Evolutionary conservation across 1,140 invertebrate genomes (phyloP).

Genomic region (Calephelis virginiensis): DNA sequence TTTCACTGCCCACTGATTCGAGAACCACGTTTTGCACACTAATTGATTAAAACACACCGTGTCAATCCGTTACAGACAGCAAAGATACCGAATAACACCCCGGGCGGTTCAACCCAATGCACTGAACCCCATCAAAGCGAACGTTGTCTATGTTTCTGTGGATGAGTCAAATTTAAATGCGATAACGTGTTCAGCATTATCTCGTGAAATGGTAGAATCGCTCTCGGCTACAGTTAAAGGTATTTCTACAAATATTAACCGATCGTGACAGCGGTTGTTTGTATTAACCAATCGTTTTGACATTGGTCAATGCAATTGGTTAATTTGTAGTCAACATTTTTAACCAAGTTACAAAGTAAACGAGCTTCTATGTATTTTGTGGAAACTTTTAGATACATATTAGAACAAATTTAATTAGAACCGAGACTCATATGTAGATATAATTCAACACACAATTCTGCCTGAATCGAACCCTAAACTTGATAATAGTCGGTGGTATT

Average conservation of each 20-base stretch:
- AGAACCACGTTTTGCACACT: slow-evolving; percentile 60
- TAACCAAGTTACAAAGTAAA: background rate
- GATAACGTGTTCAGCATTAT: slow-evolving; percentile 34
- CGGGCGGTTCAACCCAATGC: slow-evolving; percentile 29
- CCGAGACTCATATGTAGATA: no score
- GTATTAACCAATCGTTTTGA: background rate
- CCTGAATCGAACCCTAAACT: no score
- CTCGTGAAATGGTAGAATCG: slow-evolving; percentile 21
- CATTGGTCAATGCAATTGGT: background rate
- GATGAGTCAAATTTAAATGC: slow-evolving; percentile 40
- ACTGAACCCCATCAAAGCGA: slow-evolving; percentile 28
- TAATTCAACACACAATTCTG: no score
- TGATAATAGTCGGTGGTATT: no score
- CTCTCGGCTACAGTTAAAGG: slow-evolving; percentile 8
- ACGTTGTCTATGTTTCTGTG: slow-evolving; percentile 28
- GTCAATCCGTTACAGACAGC: slow-evolving; percentile 54
- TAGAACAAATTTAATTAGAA: no score
- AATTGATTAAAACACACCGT: slow-evolving; percentile 75
- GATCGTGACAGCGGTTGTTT: slow-evolving; percentile 1
- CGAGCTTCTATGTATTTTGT: no score
- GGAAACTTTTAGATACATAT: no score
- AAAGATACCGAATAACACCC: slow-evolving; percentile 44
- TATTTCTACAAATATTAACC: slow-evolving; percentile 16
- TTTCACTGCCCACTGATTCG: slow-evolving; percentile 69
- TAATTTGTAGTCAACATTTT: background rate